Conservation (phyloP, 1,140 invertebrate species). For the Aleiodes sp. region DNA sequence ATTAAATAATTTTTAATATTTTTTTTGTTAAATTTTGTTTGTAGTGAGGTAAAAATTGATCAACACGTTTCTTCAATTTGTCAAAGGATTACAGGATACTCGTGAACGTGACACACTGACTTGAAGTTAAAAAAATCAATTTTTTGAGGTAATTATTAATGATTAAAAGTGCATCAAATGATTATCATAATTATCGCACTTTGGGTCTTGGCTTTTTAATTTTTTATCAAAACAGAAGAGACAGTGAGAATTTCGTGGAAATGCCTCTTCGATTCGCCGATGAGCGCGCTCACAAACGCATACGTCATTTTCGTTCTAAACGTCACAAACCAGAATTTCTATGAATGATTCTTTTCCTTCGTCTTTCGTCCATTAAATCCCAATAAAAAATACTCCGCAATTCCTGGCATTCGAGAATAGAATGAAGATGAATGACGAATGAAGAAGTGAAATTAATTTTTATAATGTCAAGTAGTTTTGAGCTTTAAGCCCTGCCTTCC, state of each 20-base stretch:
- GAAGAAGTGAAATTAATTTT: too few species aligned
- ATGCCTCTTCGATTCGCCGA: background rate
- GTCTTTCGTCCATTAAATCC: too few species aligned
- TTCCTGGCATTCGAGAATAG: background rate
- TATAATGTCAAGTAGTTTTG: too few species aligned
- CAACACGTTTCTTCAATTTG: background rate
- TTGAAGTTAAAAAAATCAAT: background rate
- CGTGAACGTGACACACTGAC: background rate
- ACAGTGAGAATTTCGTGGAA: background rate
- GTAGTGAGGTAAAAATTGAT: background rate
- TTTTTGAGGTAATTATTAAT: background rate
- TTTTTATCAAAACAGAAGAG: too few species aligned
- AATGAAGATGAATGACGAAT: too few species aligned
- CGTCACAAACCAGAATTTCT: background rate
- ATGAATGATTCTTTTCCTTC: too few species aligned
- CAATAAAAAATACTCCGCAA: background rate
- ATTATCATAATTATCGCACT: too few species aligned
- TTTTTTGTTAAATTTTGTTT: slow-evolving; percentile 16
- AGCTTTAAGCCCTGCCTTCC: slow-evolving; percentile 19
- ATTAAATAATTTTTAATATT: background rate
- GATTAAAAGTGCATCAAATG: background rate
- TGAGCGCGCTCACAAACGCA: background rate
- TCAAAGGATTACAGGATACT: background rate
- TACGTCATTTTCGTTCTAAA: slow-evolving; percentile 25
- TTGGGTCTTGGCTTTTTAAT: too few species aligned